Percentiles rank a stretch among this genome's conserved stretches.
Evolutionary conservation across 1,140 invertebrate species (phyloP).

Genomic region (Littorina saxatilis): DNA sequence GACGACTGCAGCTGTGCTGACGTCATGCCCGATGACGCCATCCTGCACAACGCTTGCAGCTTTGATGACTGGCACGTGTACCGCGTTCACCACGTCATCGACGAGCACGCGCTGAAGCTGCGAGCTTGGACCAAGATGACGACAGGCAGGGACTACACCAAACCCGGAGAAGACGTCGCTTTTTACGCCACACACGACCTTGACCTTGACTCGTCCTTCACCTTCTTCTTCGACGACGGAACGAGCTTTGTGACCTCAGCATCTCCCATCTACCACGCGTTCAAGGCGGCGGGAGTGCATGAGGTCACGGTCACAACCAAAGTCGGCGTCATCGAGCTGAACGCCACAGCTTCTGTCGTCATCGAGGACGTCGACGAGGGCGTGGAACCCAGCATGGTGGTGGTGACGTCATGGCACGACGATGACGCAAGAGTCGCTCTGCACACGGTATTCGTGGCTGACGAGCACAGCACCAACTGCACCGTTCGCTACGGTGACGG

Average conservation of each 20-base stretch:
- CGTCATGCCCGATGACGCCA: not conserved
- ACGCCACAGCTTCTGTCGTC: constrained; percentile 35
- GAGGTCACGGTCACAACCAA: constrained; percentile 57
- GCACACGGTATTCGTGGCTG: constrained; percentile 43
- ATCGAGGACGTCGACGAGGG: constrained; percentile 66
- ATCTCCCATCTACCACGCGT: constrained; percentile 59
- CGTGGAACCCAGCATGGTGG: constrained; percentile 54
- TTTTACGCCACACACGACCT: constrained; percentile 53
- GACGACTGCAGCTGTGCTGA: constrained; percentile 36
- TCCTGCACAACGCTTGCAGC: not conserved
- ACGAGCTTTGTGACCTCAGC: constrained; percentile 42
- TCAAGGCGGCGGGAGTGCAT: constrained; percentile 56
- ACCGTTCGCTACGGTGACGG: constrained; percentile 50
- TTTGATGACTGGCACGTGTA: constrained; percentile 44
- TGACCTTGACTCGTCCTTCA: constrained; percentile 47
- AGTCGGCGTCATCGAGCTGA: constrained; percentile 52
- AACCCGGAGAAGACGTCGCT: constrained; percentile 62
- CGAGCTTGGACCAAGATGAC: constrained; percentile 34
- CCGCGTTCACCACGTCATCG: constrained; percentile 38
- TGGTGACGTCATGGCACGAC: constrained; percentile 47
- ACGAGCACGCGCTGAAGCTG: constrained; percentile 19
- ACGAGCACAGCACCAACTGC: constrained; percentile 44
- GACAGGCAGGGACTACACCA: constrained; percentile 54
- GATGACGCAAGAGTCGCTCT: constrained; percentile 35
- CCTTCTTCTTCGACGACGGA: constrained; percentile 67